Base-by-base conservation (phyloP, 2,888 invertebrate genomes). In the Taenaris catops region DNA sequence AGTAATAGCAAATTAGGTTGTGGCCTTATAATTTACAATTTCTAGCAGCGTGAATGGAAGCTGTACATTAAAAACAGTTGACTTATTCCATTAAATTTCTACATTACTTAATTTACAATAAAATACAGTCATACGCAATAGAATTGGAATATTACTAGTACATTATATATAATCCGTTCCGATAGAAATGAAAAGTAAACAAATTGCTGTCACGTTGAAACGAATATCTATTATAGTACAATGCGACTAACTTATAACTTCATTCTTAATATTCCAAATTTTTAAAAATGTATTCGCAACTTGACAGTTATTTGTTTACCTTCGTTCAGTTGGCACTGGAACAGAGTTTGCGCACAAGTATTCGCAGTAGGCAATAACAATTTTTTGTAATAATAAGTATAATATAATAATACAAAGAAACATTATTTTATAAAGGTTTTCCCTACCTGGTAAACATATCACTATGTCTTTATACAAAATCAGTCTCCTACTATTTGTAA, bases 401-500 rank as follows among this genome's bases (percentile, higher is more conserved):
- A 54, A 50, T 55, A 24, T 11, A 27, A n/a, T n/a, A n/a, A 16
- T 17, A 28, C 18, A 23, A 25, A 32, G 4, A 32, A 25, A 25
- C 11, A 32, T 21, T 57, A 56, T 51, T 63, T 55, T 59, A 58
- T 56, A 58, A 48, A 53, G 68, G 62, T 53, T 63, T 23, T 16
- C 21, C 64, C 70, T 72, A 63, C 60, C 66, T 69, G 76, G 73
- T 79, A 71, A 71, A 69, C 72, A n/a, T 75, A 75, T 73, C 69
- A 74, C 75, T 72, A 72, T 65, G 58, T 65, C 60, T 65, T 68
- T 70, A 68, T 78, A 81, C 74, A 84, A 83, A 81, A 81, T 86
- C 84, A 86, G 84, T 84, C 84, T 84, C 83, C 80, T 79, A 80
- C 79, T 75, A 78, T 80, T 80, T 79, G 78, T 79, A 75, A 70